Evolutionary conservation across 2,113 vertebrate genomes (phyloP).

Genomic region (Bubo bubo): DNA sequence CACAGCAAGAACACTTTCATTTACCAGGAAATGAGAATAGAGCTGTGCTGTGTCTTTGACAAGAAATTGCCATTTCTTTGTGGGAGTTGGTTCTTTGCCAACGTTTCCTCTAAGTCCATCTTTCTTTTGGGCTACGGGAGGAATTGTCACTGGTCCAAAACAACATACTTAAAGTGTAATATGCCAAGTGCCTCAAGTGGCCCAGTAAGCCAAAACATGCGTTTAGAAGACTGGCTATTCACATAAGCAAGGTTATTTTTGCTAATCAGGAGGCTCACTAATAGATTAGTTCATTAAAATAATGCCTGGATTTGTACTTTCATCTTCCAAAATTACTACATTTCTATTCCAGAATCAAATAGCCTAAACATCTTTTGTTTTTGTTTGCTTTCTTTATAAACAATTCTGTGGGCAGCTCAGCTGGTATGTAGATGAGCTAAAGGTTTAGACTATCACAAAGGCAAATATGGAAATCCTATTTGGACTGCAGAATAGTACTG

Average conservation of each 20-base stretch:
- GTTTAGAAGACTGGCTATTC: conserved; percentile 43
- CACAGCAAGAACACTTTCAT: conserved; percentile 30
- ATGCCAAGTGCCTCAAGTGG: conserved; percentile 28
- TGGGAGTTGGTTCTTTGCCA: conserved; percentile 40
- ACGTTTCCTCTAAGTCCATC: conserved; percentile 4
- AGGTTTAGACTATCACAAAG: background rate
- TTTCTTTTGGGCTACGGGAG: conserved; percentile 41
- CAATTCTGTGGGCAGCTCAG: background rate
- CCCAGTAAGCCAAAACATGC: conserved; percentile 37
- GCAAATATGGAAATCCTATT: background rate
- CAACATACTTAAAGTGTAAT: conserved; percentile 45
- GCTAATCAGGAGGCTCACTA: conserved; percentile 15
- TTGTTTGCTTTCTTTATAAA: conserved; percentile 4
- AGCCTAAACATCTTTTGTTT: background rate
- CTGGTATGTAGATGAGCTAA: background rate
- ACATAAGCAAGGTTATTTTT: conserved; percentile 38
- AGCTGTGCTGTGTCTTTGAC: conserved; percentile 23
- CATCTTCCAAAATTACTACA: conserved; percentile 13
- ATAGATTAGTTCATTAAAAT: conserved; percentile 50
- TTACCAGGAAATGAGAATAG: conserved; percentile 54
- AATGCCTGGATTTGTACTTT: conserved; percentile 41
- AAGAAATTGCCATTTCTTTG: conserved; percentile 39
- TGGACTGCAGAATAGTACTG: background rate
- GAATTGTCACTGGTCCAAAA: conserved; percentile 62
- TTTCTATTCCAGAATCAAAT: conserved; percentile 30